A percentile compares a stretch with the other conserved stretches of the same genome.
Conservation (phyloP, 2,113 vertebrate species). For the Oplegnathus fasciatus region DNA sequence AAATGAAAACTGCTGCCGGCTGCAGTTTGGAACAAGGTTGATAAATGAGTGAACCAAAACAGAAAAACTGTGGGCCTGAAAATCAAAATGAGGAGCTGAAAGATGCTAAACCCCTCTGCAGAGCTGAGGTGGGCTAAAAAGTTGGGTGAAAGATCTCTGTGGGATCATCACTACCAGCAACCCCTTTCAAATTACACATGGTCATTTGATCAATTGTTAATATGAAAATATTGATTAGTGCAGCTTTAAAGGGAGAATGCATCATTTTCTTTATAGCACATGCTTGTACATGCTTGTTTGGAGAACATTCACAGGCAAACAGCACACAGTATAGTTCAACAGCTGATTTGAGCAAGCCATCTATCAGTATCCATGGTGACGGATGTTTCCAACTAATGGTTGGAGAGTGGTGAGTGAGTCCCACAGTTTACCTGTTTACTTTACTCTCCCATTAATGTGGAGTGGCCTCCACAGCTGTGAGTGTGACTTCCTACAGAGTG, state of each 20-base stretch:
- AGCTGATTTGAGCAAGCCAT: background rate
- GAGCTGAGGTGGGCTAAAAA: background rate
- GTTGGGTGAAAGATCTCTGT: background rate
- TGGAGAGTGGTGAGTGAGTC: background rate
- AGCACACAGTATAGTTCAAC: background rate
- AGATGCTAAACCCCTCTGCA: background rate
- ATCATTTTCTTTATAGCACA: background rate
- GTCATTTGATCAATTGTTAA: background rate
- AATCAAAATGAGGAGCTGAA: background rate
- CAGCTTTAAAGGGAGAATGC: background rate
- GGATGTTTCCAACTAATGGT: background rate
- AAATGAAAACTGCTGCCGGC: background rate
- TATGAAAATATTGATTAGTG: background rate
- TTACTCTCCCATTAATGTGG: slow-evolving; percentile 24
- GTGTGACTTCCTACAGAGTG: background rate
- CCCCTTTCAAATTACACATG: background rate
- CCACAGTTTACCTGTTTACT: slow-evolving; percentile 15
- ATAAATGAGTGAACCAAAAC: background rate
- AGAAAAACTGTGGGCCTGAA: too few relatives aligned
- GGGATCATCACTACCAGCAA: background rate
- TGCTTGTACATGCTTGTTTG: background rate
- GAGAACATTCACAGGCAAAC: background rate
- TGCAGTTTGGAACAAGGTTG: background rate
- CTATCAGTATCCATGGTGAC: slow-evolving; percentile 1
- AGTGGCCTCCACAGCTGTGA: slow-evolving; percentile 15